Evolutionary conservation across 2,113 vertebrate genomes (phyloP).

Genomic region (Mormoops blainvillei): DNA sequence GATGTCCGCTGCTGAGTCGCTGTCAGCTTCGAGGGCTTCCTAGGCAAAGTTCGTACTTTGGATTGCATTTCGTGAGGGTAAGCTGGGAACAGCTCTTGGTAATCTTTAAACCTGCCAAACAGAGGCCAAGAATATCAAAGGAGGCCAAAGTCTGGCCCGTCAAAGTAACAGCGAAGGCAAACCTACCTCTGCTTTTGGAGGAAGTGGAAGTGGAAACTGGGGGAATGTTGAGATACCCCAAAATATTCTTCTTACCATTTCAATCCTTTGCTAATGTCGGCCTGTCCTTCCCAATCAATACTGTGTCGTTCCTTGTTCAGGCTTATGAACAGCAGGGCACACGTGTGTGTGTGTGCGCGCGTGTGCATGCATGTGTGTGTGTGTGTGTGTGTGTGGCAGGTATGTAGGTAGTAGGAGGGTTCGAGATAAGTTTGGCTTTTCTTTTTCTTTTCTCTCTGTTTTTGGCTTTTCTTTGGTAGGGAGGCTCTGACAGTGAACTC

Average conservation of each 20-base stretch:
- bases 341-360: neutral
- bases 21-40: constrained; percentile 8
- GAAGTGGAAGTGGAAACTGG: neutral
- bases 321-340: neutral
- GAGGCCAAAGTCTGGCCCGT: neutral
- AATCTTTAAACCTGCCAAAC: constrained; percentile 71
- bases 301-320: neutral
- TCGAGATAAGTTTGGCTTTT: neutral
- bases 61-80: fast-evolving
- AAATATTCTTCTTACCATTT: neutral
- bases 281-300: neutral
- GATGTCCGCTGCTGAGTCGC: neutral
- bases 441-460: too few relatives aligned
- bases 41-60: fast-evolving
- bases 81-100: constrained; percentile 72
- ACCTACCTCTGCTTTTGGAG: neutral
- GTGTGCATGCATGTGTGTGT: neutral
- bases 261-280: neutral
- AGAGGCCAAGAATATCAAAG: neutral
- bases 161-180: neutral
- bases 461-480: neutral
- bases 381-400: too few relatives aligned
- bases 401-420: neutral
- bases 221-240: neutral
- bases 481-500: neutral